Evolutionary conservation across 2,888 invertebrate species (phyloP).

Genomic region (Harpalus rufipes): DNA sequence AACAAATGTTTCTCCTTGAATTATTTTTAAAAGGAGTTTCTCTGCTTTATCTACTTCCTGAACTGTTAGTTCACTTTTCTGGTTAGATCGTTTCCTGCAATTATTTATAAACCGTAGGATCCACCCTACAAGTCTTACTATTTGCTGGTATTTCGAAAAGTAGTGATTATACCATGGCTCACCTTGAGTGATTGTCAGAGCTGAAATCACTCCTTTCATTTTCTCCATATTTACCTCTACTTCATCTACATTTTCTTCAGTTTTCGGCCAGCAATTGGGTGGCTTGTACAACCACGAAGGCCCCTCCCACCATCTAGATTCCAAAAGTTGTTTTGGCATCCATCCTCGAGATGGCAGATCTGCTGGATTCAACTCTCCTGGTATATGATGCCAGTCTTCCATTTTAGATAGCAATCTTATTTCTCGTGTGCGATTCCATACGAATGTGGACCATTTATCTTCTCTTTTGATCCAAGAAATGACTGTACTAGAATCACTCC

Average conservation of each 20-base stretch:
- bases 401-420: background rate
- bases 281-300: background rate
- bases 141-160: background rate
- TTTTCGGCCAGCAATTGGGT: background rate
- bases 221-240: background rate
- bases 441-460: background rate
- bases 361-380: background rate
- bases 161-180: background rate
- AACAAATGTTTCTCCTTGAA: background rate
- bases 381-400: background rate
- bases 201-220: background rate
- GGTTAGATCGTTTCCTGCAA: no score
- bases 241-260: background rate
- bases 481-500: conserved; percentile 70
- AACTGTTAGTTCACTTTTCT: no score
- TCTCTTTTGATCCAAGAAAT: conserved; percentile 68
- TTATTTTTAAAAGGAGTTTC: background rate
- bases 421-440: conserved; percentile 65
- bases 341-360: background rate
- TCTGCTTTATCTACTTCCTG: no score
- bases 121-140: no score
- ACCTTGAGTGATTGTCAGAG: background rate
- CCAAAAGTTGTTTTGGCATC: background rate
- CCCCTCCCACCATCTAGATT: background rate
- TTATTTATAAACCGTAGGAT: no score